Percentiles rank a stretch among this genome's conserved stretches.
Conservation (phyloP, 2,113 vertebrate species). For the Danionella cerebrum region DNA sequence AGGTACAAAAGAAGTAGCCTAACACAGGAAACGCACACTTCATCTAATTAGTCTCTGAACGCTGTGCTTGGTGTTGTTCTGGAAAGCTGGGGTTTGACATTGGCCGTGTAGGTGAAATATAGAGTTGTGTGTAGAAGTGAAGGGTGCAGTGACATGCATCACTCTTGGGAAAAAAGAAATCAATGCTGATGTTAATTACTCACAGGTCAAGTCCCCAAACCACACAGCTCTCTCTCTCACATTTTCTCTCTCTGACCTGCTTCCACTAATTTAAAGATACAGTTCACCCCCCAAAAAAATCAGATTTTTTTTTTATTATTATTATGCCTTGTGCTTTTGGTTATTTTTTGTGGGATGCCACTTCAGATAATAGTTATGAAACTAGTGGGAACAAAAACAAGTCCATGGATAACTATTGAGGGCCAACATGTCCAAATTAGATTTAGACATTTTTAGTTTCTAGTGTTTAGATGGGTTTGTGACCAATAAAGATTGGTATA, state of each 20-base stretch:
- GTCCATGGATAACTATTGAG: too few species aligned
- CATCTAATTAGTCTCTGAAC: conserved; percentile 34
- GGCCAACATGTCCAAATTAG: too few species aligned
- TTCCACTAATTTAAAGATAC: not conserved
- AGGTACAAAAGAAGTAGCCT: conserved; percentile 13
- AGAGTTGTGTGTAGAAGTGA: conserved; percentile 45
- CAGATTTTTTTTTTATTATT: not conserved
- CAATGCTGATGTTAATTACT: conserved; percentile 72
- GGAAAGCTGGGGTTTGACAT: conserved; percentile 38
- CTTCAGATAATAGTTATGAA: too few species aligned
- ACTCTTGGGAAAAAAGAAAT: conserved; percentile 70
- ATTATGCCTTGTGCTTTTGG: not conserved
- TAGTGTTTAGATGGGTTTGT: too few species aligned
- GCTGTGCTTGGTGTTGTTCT: conserved; percentile 27
- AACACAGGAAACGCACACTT: conserved; percentile 11
- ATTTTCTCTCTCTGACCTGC: conserved; percentile 40
- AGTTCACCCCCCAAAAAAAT: not conserved
- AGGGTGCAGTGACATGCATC: conserved; percentile 65
- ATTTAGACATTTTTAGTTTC: too few species aligned
- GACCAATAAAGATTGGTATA: too few species aligned
- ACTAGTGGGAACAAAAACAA: too few species aligned
- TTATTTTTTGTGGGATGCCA: too few species aligned
- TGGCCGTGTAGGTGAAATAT: conserved; percentile 57
- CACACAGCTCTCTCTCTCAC: conserved; percentile 39
- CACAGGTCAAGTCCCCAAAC: conserved; percentile 62